Conservation (phyloP, 1,140 invertebrate species). For the Trichoplusia ni region DNA sequence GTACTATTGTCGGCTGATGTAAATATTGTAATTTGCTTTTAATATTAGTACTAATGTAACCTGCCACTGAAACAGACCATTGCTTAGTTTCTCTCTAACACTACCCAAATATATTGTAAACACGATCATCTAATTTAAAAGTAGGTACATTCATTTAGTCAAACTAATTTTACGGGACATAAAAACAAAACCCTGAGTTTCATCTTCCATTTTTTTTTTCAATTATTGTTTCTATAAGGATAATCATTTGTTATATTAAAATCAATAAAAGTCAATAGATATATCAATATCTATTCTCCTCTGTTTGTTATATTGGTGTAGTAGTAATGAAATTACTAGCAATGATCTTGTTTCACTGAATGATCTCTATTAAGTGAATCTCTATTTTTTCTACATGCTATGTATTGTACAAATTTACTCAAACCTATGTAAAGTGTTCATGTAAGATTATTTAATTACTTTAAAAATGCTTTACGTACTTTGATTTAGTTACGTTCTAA, state of each 20-base stretch:
- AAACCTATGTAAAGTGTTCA: conserved; percentile 77
- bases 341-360: conserved; percentile 78
- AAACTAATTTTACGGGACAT: not conserved
- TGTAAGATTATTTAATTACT: conserved; percentile 66
- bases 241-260: no score
- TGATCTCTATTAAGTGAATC: conserved; percentile 78
- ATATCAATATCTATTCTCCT: not conserved
- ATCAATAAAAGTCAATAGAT: no score
- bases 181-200: not conserved
- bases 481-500: conserved; percentile 38
- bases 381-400: conserved; percentile 81
- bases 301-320: not conserved
- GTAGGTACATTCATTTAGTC: no score
- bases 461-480: conserved; percentile 43
- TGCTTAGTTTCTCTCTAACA: conserved; percentile 51
- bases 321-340: conserved; percentile 41
- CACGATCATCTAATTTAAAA: no score
- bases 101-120: no score
- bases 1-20: conserved; percentile 63
- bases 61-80: conserved; percentile 78
- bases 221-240: no score
- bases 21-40: conserved; percentile 80
- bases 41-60: conserved; percentile 65
- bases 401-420: conserved; percentile 79
- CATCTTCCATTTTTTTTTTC: no score